These are phyloP conservation scores for Aramus guarauna DNA, from an alignment of 2,113 vertebrate genomes.

Conservation along the genomic window DNA sequence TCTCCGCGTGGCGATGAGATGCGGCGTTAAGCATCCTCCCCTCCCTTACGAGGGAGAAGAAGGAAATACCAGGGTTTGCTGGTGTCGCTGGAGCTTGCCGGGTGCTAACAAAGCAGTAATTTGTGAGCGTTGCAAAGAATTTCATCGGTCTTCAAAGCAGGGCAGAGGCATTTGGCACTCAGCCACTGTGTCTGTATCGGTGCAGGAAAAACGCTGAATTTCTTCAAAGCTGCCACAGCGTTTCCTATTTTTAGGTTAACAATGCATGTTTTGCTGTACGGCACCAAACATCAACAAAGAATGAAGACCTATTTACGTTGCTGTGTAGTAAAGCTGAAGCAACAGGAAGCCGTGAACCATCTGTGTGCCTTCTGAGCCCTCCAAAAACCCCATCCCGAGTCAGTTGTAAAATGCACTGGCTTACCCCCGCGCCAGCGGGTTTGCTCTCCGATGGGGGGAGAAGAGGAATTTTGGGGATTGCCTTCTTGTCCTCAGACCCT, in stretches of 20 bases:
- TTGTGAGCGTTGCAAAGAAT: slow-evolving; percentile 27
- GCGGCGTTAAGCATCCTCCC: background rate
- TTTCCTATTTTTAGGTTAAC: slow-evolving; percentile 54
- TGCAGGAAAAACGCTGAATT: background rate
- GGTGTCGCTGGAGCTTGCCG: background rate
- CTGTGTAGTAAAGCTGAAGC: slow-evolving; percentile 49
- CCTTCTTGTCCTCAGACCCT: background rate
- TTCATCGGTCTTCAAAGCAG: background rate
- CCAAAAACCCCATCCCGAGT: background rate
- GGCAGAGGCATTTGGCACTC: background rate
- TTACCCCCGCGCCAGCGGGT: rapidly evolving
- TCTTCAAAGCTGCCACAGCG: background rate
- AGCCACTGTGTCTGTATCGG: background rate
- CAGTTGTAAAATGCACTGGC: background rate
- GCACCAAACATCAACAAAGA: slow-evolving; percentile 30
- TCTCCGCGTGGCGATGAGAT: background rate
- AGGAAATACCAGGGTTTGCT: slow-evolving; percentile 45
- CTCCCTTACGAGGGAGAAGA: background rate
- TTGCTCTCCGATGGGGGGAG: background rate
- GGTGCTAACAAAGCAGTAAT: slow-evolving; percentile 42
- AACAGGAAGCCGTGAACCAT: slow-evolving; percentile 43
- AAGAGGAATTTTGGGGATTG: background rate
- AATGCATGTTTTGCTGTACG: slow-evolving; percentile 5
- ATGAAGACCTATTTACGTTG: slow-evolving; percentile 32
- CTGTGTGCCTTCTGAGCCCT: slow-evolving; percentile 22